Evolutionary conservation across 2,113 vertebrate genomes (phyloP).

Genomic region (Todiramphus saurophagus): DNA sequence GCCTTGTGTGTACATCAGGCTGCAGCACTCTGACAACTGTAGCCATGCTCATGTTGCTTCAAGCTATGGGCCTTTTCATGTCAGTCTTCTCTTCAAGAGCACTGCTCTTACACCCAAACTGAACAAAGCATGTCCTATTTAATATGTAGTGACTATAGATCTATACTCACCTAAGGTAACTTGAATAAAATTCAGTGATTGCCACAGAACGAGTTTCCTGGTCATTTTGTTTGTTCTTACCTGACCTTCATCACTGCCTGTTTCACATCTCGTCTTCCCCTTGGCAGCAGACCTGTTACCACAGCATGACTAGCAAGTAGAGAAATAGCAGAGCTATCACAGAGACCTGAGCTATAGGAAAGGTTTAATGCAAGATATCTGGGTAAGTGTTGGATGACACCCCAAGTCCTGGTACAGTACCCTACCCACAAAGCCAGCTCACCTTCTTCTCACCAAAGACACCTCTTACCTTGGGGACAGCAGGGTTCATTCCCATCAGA

Average conservation of each 20-base stretch:
- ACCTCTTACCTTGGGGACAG: neutral
- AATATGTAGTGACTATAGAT: neutral
- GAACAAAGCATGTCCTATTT: neutral
- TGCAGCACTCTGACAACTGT: neutral
- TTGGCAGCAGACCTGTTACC: neutral
- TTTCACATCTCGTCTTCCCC: neutral
- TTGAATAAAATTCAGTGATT: neutral
- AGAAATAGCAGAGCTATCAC: neutral
- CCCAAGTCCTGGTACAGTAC: neutral
- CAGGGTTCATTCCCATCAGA: neutral
- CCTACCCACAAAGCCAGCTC: neutral
- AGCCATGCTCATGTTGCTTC: neutral
- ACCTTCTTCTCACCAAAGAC: neutral
- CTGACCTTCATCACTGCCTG: neutral
- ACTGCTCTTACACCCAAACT: neutral
- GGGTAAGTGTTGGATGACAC: neutral
- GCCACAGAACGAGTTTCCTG: neutral
- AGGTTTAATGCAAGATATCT: neutral
- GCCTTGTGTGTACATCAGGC: fast-evolving
- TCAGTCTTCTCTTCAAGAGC: neutral
- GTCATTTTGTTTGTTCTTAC: neutral
- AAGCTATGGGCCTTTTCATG: neutral
- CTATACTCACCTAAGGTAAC: neutral
- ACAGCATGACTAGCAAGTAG: neutral
- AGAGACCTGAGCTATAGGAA: neutral